Percentiles rank a stretch among this genome's conserved stretches.
phyloP scores from a whole-genome alignment of 2,797 vertebrate species.

The Rhyacichthys aspro region DNA sequence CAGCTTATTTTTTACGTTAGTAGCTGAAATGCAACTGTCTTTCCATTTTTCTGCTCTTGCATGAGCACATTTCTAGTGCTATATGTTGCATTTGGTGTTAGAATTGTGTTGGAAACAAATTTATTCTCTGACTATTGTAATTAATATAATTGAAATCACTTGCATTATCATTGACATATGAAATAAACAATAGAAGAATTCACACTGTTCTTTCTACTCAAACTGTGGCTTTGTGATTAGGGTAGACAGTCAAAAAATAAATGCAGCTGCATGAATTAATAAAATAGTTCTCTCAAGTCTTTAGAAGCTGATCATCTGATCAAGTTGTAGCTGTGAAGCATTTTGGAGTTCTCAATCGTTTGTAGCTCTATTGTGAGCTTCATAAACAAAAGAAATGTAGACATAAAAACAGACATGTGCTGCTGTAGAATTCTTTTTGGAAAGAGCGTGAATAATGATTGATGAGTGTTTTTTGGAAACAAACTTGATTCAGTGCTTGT shows the following conservation, averaged over 20 bases:
- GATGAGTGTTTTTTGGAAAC: background rate
- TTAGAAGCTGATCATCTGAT: background rate
- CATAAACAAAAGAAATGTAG: background rate
- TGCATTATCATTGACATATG: background rate
- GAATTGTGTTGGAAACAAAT: no score
- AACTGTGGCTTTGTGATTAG: background rate
- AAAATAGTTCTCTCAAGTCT: background rate
- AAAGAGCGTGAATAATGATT: background rate
- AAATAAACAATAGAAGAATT: background rate
- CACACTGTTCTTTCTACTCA: background rate
- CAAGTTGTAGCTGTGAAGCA: background rate
- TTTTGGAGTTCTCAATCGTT: background rate
- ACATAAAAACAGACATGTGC: background rate
- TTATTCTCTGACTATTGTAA: no score
- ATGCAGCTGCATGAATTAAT: slow-evolving; percentile 1
- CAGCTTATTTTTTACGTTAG: background rate
- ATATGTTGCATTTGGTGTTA: no score
- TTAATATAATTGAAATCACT: no score
- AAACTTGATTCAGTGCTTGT: background rate
- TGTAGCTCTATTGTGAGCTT: background rate
- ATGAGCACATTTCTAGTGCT: no score
- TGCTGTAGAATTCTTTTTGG: background rate
- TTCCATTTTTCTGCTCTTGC: no score
- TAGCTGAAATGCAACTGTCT: no score
- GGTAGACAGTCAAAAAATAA: background rate